Evolutionary conservation across 2,113 vertebrate genomes (phyloP), one percentile per base, ranked within the genome.

Genomic region (Peromyscus polionotus): DNA sequence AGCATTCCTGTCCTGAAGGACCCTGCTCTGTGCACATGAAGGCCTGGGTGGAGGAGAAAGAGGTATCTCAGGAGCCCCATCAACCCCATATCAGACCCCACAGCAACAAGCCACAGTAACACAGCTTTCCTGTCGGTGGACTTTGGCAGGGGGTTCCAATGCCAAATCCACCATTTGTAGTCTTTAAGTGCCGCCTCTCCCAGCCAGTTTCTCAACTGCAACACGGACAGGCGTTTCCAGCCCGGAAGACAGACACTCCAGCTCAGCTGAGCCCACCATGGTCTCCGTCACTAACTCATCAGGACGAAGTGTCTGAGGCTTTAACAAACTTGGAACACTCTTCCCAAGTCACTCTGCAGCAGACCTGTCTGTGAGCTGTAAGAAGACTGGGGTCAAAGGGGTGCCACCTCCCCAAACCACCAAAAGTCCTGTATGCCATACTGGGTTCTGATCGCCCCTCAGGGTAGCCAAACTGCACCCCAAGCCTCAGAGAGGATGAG

Each of bases 301-400:
- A 10, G 5, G 10, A 75, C 22, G 4, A 5, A 39, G 31, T 4
- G 14, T 39, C 17, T 84, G 11, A 1, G 31, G 67, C 28, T 57
- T 1, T n/a, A 17, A 75, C 63, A n/a, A n/a, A 92, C 85, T 65
- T 65, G n/a, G 16, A 54, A 22, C 22, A 75, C 22, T 36, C 19
- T 2, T 12, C 2, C 36, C 31, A 33, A 0, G 70, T 61, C 45
- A 59, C 45, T 19, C 45, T 19, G 54, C 70, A 75, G 31, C 39
- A 59, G 2, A 11, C 33, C 45, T 45, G 13, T 31, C 16, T 42
- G 2, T 45, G 22, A 14, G 36, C 22, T 3, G 28, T 8, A 36
- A 33, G 26, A 3, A 20, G 31, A 9, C 68, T 33, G 14, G 28
- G 2, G 59, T 0, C 1, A 1, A 5, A 1, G 12, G 24, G 10